Evolutionary conservation across 2,113 vertebrate species (phyloP).

Genomic region (Oreochromis spilurus): DNA sequence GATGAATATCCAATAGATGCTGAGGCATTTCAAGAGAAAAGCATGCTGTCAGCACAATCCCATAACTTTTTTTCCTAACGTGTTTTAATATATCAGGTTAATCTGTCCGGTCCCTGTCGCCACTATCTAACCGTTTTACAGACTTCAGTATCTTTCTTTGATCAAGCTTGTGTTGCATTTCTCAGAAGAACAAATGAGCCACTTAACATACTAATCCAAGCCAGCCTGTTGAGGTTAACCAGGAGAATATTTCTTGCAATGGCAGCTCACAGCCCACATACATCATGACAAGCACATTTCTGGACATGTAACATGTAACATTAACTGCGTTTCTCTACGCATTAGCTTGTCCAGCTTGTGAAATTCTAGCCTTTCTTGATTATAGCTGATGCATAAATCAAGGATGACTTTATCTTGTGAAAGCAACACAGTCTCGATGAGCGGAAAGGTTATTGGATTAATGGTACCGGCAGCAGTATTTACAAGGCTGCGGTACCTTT

Average conservation of each 20-base stretch:
- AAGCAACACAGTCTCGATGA: background rate
- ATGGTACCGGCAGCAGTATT: background rate
- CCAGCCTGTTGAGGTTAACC: slow-evolving; percentile 6
- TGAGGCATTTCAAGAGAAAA: background rate
- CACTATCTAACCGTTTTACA: background rate
- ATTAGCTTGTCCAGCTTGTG: background rate
- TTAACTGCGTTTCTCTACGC: background rate
- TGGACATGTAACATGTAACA: background rate
- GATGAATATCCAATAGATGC: background rate
- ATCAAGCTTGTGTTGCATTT: background rate
- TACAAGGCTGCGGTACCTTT: background rate
- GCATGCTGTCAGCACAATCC: background rate
- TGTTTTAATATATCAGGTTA: background rate
- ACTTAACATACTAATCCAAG: slow-evolving; percentile 25
- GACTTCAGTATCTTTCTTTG: background rate
- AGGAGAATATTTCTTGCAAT: slow-evolving; percentile 3
- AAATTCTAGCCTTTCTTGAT: slow-evolving; percentile 14
- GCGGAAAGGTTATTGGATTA: background rate
- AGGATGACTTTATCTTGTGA: slow-evolving; percentile 7
- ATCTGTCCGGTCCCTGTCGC: background rate
- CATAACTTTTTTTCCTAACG: accelerated
- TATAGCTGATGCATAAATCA: slow-evolving; percentile 3
- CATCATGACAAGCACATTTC: slow-evolving; percentile 2
- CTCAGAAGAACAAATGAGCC: slow-evolving; percentile 11
- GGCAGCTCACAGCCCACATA: background rate